phyloP scores from a whole-genome alignment of 2,797 vertebrate species.

The Carcharodon carcharias region DNA sequence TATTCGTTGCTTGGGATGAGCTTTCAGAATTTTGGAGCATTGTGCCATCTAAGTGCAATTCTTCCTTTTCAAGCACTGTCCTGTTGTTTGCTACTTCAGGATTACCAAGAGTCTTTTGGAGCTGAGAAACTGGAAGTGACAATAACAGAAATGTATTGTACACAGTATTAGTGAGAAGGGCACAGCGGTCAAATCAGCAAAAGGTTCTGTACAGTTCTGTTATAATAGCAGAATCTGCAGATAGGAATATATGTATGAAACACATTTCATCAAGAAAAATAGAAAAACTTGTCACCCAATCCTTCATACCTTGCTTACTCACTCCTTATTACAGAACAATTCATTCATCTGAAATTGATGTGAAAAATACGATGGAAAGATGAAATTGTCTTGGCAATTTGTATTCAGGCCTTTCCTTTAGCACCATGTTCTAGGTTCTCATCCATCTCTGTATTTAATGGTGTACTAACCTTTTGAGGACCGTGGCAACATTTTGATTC shows the following conservation, averaged over 20 bases:
- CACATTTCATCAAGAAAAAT: constrained; percentile 29
- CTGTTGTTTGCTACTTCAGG: background rate
- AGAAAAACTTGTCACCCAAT: constrained; percentile 32
- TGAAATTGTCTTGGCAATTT: constrained; percentile 33
- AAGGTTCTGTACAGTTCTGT: constrained; percentile 2
- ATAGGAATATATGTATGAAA: constrained; percentile 25
- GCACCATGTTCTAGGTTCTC: background rate
- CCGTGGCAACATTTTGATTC: background rate
- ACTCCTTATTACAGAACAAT: constrained; percentile 32
- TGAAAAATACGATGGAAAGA: constrained; percentile 27
- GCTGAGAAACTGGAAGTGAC: background rate
- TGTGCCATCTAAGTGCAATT: background rate
- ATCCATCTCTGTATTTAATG: constrained; percentile 28
- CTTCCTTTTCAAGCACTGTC: background rate
- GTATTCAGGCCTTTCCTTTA: constrained; percentile 23
- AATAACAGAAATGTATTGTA: constrained; percentile 16
- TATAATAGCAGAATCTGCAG: constrained; percentile 21
- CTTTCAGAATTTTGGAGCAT: background rate
- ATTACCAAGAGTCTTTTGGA: background rate
- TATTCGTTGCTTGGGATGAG: background rate
- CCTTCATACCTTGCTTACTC: constrained; percentile 25
- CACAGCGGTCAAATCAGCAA: constrained; percentile 24
- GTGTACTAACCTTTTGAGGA: background rate
- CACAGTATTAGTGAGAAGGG: constrained; percentile 28
- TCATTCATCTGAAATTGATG: constrained; percentile 34